A percentile compares a stretch with the other conserved stretches of the same genome.
phyloP scores from a whole-genome alignment of 1,140 invertebrate species.

The Trichonephila inaurata region DNA sequence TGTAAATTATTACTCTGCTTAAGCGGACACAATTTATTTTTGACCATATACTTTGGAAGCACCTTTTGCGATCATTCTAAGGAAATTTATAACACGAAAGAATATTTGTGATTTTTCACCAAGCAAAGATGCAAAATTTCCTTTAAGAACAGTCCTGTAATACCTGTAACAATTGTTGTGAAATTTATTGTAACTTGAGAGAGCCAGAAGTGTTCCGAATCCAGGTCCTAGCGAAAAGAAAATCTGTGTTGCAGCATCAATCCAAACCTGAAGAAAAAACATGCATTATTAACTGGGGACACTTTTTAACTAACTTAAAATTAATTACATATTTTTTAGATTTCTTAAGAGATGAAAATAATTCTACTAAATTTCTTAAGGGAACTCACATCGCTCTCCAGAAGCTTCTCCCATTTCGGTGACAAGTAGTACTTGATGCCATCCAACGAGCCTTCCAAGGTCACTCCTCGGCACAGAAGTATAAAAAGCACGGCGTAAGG shows the following conservation, averaged over 20 bases:
- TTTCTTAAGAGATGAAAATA: not conserved
- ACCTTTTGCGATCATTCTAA: too few species aligned
- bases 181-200: constrained; percentile 84
- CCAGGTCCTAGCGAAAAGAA: constrained; percentile 84
- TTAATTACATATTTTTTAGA: too few species aligned
- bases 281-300: not conserved
- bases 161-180: constrained; percentile 87
- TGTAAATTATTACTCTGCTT: too few species aligned
- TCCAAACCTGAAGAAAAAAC: constrained; percentile 82
- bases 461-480: constrained; percentile 92
- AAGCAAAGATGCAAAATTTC: too few species aligned
- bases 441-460: constrained; percentile 92
- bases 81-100: too few species aligned
- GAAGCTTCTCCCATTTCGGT: constrained; percentile 94
- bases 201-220: constrained; percentile 83
- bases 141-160: not conserved
- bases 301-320: too few species aligned
- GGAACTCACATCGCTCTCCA: constrained; percentile 87
- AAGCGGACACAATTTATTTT: too few species aligned
- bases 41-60: too few species aligned
- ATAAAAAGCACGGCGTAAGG: constrained; percentile 96
- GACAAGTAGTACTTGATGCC: constrained; percentile 97
- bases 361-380: not conserved
- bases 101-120: too few species aligned
- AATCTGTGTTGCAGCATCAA: constrained; percentile 85